Evolutionary conservation across 2,888 invertebrate species (phyloP).

Genomic region (Amiota communis): DNA sequence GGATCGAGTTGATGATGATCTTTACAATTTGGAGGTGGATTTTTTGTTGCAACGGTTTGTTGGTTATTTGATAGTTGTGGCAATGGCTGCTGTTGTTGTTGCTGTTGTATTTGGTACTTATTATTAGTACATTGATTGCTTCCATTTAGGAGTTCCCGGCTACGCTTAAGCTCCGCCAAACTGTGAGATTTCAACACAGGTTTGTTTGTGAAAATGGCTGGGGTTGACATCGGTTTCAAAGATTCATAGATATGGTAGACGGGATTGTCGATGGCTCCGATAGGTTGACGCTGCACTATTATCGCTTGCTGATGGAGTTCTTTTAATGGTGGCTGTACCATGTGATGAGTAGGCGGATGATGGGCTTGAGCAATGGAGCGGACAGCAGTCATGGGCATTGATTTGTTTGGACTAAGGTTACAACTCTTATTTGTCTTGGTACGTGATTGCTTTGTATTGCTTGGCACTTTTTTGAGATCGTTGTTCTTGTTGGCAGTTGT

Average conservation of each 20-base stretch:
- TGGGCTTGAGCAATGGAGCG: slow-evolving; percentile 12
- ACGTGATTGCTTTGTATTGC: slow-evolving; percentile 21
- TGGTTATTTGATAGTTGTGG: slow-evolving; percentile 31
- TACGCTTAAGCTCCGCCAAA: slow-evolving; percentile 64
- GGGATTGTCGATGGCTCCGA: slow-evolving; percentile 79
- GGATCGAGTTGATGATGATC: slow-evolving; percentile 22
- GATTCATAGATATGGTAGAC: slow-evolving; percentile 88
- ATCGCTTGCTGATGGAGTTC: slow-evolving; percentile 50
- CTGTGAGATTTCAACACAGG: slow-evolving; percentile 68
- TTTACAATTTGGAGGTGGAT: too few species aligned
- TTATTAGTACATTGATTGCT: slow-evolving; percentile 50
- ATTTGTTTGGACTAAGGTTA: slow-evolving; percentile 38
- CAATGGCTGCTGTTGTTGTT: slow-evolving; percentile 23
- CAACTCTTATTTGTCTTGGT: slow-evolving; percentile 36
- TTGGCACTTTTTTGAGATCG: slow-evolving; percentile 31
- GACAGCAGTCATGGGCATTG: slow-evolving; percentile 24
- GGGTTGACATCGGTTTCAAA: slow-evolving; percentile 70
- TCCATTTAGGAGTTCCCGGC: slow-evolving; percentile 40
- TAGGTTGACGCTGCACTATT: slow-evolving; percentile 53
- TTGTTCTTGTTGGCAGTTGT: background rate
- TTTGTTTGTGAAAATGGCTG: slow-evolving; percentile 64
- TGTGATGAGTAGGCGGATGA: slow-evolving; percentile 43
- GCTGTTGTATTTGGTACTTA: slow-evolving; percentile 25
- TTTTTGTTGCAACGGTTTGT: slow-evolving; percentile 22
- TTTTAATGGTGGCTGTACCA: slow-evolving; percentile 52